Conservation (phyloP, 1,140 invertebrate species). For the Papilio machaon region DNA sequence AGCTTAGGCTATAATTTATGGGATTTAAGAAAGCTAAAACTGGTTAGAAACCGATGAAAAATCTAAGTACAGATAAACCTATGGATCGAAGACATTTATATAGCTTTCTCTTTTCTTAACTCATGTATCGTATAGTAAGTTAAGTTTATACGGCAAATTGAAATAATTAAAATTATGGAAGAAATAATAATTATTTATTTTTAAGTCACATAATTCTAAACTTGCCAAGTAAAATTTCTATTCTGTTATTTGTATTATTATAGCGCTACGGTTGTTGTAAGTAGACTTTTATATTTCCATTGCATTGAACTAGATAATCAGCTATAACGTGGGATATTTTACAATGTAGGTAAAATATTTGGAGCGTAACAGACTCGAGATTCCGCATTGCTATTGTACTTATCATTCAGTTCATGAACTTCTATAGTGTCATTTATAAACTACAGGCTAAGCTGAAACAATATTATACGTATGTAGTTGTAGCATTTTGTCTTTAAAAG, state of each 20-base stretch:
- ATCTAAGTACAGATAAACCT: slow-evolving; percentile 7
- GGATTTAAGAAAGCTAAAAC: slow-evolving; percentile 34
- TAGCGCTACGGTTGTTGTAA: not conserved
- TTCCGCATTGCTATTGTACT: not conserved
- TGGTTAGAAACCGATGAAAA: slow-evolving; percentile 46
- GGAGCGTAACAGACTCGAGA: not conserved
- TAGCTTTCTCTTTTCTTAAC: slow-evolving; percentile 14
- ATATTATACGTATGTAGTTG: not conserved
- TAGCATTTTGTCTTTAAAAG: not conserved
- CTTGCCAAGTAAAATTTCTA: not conserved
- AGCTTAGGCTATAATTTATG: not conserved
- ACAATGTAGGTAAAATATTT: not conserved
- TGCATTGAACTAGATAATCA: not conserved
- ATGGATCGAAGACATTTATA: not conserved
- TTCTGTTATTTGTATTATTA: not conserved
- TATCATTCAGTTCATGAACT: not conserved
- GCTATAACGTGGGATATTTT: not conserved
- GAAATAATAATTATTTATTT: not conserved
- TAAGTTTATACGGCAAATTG: not conserved
- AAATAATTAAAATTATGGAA: not conserved
- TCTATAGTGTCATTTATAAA: not conserved
- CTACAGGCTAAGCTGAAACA: not conserved
- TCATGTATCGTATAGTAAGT: not conserved
- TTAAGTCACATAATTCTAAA: not conserved
- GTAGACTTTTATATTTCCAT: not conserved